These are phyloP conservation scores for Speoplatyrhinus poulsoni DNA, from an alignment of 2,113 vertebrate genomes.

Conservation along the genomic window DNA sequence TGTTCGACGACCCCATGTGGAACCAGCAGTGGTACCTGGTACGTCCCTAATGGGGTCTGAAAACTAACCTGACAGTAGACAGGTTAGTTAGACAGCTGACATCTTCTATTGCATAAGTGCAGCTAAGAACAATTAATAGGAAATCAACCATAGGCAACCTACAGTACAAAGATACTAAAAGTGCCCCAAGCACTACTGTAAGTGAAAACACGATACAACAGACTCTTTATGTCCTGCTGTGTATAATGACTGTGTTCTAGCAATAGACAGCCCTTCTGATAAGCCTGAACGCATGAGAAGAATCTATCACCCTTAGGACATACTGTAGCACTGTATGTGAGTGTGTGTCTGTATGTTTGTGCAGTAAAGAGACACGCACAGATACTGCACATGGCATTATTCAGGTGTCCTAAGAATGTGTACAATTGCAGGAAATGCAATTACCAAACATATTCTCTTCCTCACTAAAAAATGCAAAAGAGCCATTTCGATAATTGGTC, in stretches of 20 bases:
- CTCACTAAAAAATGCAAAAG: constrained; percentile 42
- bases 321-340: background rate
- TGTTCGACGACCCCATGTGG: constrained; percentile 98
- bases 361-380: too few relatives aligned
- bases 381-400: background rate
- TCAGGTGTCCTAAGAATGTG: background rate
- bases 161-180: background rate
- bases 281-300: constrained; percentile 2
- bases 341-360: constrained; percentile 1
- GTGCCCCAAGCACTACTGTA: too few relatives aligned
- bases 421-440: background rate
- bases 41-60: constrained; percentile 57
- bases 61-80: background rate
- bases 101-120: background rate
- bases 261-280: constrained; percentile 28
- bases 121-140: background rate
- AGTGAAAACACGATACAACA: too few relatives aligned
- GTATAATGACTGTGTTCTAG: constrained; percentile 10
- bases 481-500: constrained; percentile 67
- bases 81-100: too few relatives aligned
- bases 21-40: constrained; percentile 98
- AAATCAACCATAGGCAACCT: background rate
- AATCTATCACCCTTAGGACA: constrained; percentile 25
- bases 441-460: background rate
- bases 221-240: background rate